Conservation (phyloP, 2,888 invertebrate genomes). For the Notodonta dromedarius region DNA sequence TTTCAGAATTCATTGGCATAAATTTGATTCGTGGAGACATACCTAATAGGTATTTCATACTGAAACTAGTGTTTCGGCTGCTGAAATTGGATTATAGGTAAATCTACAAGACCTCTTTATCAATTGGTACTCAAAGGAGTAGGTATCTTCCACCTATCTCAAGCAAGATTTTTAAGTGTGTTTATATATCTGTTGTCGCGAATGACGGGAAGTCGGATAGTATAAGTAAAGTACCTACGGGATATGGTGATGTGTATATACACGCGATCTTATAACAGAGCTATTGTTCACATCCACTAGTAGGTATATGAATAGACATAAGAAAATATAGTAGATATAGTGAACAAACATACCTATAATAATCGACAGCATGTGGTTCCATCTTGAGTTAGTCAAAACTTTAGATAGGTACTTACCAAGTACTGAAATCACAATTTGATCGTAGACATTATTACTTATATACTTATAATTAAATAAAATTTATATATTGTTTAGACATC, state of each 20-base stretch:
- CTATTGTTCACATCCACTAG: constrained; percentile 34
- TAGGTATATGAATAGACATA: constrained; percentile 18
- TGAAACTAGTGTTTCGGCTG: too few relatives aligned
- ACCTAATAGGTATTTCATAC: not conserved
- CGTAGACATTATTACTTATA: constrained; percentile 13
- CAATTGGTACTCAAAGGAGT: not conserved
- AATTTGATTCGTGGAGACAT: not conserved
- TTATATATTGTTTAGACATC: too few relatives aligned
- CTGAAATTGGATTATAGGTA: not conserved
- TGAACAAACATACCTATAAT: not conserved
- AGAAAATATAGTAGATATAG: constrained; percentile 18
- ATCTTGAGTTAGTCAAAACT: not conserved
- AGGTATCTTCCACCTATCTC: not conserved
- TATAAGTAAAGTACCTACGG: constrained; percentile 15
- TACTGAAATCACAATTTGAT: not conserved
- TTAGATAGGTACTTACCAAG: not conserved
- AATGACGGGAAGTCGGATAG: not conserved
- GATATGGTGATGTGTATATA: constrained; percentile 13
- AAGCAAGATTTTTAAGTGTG: too few relatives aligned
- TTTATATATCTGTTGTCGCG: too few relatives aligned
- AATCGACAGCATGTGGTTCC: not conserved
- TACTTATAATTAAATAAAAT: too few relatives aligned
- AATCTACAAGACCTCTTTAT: not conserved
- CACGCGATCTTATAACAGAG: not conserved
- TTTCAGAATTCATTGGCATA: constrained; percentile 29